Evolutionary conservation across 2,113 vertebrate species (phyloP).

Genomic region (Rhynchopsitta pachyrhyncha): DNA sequence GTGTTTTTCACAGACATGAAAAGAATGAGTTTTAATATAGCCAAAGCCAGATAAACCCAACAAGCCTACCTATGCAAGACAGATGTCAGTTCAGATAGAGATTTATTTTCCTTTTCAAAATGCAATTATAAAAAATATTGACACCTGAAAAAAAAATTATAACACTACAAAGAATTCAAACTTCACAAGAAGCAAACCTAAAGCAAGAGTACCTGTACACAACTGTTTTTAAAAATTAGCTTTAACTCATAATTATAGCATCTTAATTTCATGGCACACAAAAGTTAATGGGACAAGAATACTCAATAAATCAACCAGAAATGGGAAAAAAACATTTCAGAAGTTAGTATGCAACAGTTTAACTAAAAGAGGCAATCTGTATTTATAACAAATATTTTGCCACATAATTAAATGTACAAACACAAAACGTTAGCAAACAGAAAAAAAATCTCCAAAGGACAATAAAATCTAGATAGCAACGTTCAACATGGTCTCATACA

Average conservation of each 20-base stretch:
- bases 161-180: not conserved
- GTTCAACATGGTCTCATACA: not conserved
- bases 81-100: conserved; percentile 51
- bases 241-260: not conserved
- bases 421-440: not conserved
- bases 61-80: conserved; percentile 27
- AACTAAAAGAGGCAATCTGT: not conserved
- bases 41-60: conserved; percentile 4
- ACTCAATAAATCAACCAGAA: not conserved
- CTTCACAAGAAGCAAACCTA: not conserved
- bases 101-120: conserved; percentile 44
- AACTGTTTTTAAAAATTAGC: not conserved
- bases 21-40: conserved; percentile 24
- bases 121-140: conserved; percentile 56
- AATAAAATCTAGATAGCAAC: not conserved
- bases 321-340: not conserved
- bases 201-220: not conserved
- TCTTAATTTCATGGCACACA: not conserved
- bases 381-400: not conserved
- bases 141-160: conserved; percentile 43
- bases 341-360: not conserved
- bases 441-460: not conserved
- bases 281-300: not conserved
- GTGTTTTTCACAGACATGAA: conserved; percentile 48
- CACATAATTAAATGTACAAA: not conserved